phyloP scores from a whole-genome alignment of 2,113 vertebrate genomes.

The Saiga tatarica region DNA sequence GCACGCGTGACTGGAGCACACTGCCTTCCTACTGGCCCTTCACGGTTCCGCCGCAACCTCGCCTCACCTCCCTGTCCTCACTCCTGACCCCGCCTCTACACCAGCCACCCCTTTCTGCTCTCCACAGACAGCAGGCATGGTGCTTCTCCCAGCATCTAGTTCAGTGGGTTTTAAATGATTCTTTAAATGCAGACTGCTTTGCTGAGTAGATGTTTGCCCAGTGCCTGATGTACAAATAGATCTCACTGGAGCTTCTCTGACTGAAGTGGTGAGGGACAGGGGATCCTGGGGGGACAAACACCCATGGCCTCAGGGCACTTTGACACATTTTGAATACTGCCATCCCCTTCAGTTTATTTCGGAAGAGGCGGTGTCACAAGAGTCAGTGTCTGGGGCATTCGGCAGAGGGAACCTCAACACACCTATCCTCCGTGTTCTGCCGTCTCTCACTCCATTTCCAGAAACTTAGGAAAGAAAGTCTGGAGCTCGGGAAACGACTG shows the following conservation, averaged over 20 bases:
- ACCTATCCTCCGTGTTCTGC: fast-evolving
- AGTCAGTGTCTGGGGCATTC: background rate
- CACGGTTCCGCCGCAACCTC: background rate
- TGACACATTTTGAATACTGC: background rate
- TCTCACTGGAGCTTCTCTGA: background rate
- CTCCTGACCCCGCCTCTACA: background rate
- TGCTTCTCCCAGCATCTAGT: background rate
- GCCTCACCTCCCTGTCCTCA: background rate
- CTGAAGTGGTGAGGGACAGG: background rate
- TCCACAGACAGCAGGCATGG: background rate
- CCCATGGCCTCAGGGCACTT: background rate
- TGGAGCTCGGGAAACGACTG: fast-evolving
- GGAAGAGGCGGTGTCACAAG: background rate
- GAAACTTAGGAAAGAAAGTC: too few relatives aligned
- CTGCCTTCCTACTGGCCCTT: background rate
- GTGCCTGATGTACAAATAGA: background rate
- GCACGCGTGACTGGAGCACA: fast-evolving
- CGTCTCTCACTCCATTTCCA: background rate
- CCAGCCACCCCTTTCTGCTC: background rate
- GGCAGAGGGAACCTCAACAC: background rate
- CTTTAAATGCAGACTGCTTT: background rate
- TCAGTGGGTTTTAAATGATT: background rate
- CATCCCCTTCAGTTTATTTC: background rate
- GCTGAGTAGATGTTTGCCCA: background rate
- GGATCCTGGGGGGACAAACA: fast-evolving